These are phyloP conservation scores for Lepus americanus DNA, from an alignment of 2,113 vertebrate species.

Conservation along the genomic window DNA sequence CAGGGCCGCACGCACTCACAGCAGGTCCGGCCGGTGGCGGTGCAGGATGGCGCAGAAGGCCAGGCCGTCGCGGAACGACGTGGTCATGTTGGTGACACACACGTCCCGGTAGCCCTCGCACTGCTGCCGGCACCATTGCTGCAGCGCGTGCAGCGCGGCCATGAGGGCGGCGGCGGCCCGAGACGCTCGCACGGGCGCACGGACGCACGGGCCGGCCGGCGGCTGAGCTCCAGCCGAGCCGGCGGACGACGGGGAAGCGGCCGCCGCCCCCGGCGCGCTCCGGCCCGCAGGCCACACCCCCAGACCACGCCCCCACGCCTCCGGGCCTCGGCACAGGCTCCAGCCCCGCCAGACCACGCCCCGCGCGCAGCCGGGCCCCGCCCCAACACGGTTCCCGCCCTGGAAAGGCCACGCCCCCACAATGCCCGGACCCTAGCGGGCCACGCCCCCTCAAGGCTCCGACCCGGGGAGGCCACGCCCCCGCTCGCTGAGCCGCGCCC, in stretches of 20 bases:
- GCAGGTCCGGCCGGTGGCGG: constrained; percentile 95
- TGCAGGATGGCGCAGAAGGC: constrained; percentile 98
- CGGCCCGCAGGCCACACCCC: not conserved
- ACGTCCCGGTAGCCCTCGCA: constrained; percentile 96
- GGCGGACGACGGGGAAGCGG: not conserved
- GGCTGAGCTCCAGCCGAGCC: not conserved
- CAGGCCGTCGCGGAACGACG: constrained; percentile 96
- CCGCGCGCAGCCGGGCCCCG: too few relatives aligned
- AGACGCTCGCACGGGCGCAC: not conserved
- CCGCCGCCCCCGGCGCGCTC: not conserved
- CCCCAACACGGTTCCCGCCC: not conserved
- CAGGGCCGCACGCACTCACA: constrained; percentile 90
- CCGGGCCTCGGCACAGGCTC: not conserved
- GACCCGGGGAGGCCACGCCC: not conserved
- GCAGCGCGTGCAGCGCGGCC: constrained; percentile 90
- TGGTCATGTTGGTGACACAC: constrained; percentile 96
- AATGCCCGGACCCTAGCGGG: not conserved
- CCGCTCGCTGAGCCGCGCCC: rapidly evolving
- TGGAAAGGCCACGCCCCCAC: not conserved
- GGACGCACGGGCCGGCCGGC: not conserved
- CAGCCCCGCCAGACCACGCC: not conserved
- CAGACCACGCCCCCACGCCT: not conserved
- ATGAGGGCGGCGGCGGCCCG: constrained; percentile 82
- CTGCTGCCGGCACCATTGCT: constrained; percentile 95
- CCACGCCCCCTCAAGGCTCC: not conserved